Evolutionary conservation across 2,113 vertebrate species (phyloP), one percentile per base, ranked within the genome.

Genomic region (Sapajus apella): DNA sequence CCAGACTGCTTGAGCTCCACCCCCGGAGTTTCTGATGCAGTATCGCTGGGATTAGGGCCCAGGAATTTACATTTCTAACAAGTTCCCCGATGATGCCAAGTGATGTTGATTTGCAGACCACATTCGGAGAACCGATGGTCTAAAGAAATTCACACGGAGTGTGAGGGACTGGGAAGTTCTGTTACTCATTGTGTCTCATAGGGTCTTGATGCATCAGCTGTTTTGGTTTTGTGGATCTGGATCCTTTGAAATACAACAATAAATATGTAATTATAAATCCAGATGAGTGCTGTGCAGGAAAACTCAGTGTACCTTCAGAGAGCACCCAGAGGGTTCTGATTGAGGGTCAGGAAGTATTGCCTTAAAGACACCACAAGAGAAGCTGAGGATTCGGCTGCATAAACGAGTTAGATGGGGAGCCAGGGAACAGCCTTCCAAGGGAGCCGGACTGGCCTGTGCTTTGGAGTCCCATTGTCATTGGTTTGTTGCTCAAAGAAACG

Each of bases 311-410:
- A 23, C n/a, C 81, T 37, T 6, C 40, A 75, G 30, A 81, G n/a
- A 84, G 27, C 21, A 16, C 1, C 5, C 3, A 13, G 50, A 8
- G 6, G 3, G 2, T 10, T 18, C 40, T 6, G 3, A 50, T 7
- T 40, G 50, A 32, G 35, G 75, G 18, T 70, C 35, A 32, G 40
- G 43, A 72, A 72, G 25, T 23, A 7, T 23, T 14, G 40, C 56
- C 32, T 72, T 52, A 32, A 52, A 61, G 52, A 30, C 6, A 3
- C 0, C 17, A 45, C 32, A 11, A 21, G 0, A 17, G 45, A 30
- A 52, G 30, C 40, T 66, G 61, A 89, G 10, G 16, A 40, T 10
- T 70, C 83, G 13, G 45, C 8, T 21, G 9, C 18, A 3, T 0
- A 17, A 55, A 18, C 20, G 43, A 43, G 11, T 23, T 8, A 40